These are phyloP conservation scores for Apomyelois bistriatella DNA, from an alignment of 2,888 invertebrate species.

Conservation along the genomic window DNA sequence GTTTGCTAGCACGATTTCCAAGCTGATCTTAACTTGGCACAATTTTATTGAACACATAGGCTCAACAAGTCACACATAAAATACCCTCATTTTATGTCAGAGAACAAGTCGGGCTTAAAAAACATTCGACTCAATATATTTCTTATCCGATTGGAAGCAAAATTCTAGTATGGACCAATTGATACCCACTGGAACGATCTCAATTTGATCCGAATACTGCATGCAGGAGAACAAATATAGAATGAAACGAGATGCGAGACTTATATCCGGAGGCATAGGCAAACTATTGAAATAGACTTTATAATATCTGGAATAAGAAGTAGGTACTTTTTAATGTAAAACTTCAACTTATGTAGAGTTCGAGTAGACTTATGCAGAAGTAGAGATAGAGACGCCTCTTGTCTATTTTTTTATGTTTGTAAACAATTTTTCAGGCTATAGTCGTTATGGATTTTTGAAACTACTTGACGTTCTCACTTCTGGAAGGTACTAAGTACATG, in stretches of 20 bases:
- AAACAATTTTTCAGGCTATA: too few relatives aligned
- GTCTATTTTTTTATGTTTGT: too few relatives aligned
- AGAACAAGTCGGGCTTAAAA: not conserved
- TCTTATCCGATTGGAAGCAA: not conserved
- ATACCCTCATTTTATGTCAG: not conserved
- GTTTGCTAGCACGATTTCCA: too few relatives aligned
- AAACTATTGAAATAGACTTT: not conserved
- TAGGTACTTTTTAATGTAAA: too few relatives aligned
- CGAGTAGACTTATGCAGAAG: too few relatives aligned
- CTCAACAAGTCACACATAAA: not conserved
- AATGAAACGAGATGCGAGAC: not conserved
- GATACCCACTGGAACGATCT: not conserved
- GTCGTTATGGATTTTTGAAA: too few relatives aligned
- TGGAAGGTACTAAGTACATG: too few relatives aligned
- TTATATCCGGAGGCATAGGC: not conserved
- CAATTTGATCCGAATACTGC: conserved; percentile 1
- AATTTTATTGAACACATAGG: not conserved
- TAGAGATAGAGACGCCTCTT: too few relatives aligned
- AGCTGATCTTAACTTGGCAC: too few relatives aligned
- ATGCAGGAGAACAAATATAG: conserved; percentile 1
- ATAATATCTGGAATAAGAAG: not conserved
- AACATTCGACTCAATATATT: not conserved
- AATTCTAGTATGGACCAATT: not conserved
- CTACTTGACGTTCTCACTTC: too few relatives aligned
- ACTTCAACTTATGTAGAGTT: too few relatives aligned